Base-by-base conservation (phyloP, 2,797 vertebrate genomes). In the Esox masquinongy region DNA sequence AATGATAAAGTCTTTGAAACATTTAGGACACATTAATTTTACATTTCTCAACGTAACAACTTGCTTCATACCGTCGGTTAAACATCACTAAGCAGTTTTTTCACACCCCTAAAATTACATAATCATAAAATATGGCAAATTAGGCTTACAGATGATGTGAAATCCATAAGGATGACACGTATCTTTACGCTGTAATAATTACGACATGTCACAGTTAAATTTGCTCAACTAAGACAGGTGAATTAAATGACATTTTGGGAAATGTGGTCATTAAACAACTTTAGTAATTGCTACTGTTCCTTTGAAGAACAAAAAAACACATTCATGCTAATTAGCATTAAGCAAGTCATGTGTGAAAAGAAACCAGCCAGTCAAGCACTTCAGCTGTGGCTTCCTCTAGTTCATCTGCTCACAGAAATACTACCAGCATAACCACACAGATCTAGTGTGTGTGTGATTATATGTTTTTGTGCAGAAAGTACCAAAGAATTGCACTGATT, bases 351-450 rank as follows among this genome's bases (percentile, higher is more conserved):
- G 67, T 68, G 67, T 39, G 19, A 24, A 43, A 36, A 68, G 17
- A 68, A 47, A 68, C 24, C n/a, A n/a, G 39, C 9, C 36, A 47
- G 17, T 68, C 11, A 68, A 17, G 15, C 64, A 39, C 15, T 67
- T 61, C 22, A 22, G 15, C 63, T 66, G 29, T 29, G 15, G 14
- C 63, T 66, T 26, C 16, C 29, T 66, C 29, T 66, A 12, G 24
- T 9, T 29, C 11, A 29, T 66, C 63, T 66, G 63, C 63, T 31
- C 72, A 81, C 80, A 88, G 71, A 75, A 85, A 43, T 29, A 67
- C 39, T 74, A 74, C 78, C 75, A 72, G 70, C 51, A 39, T 14
- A 80, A 59, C 77, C 81, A 39, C 36, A 8, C 36, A 39, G 4
- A 39, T 39, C 1, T 39, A 39, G 8, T 29, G 11, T 24, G 11